A percentile compares a stretch with the other conserved stretches of the same genome.
Conservation (phyloP, 2,888 invertebrate species). For the Heliconius cydno region DNA sequence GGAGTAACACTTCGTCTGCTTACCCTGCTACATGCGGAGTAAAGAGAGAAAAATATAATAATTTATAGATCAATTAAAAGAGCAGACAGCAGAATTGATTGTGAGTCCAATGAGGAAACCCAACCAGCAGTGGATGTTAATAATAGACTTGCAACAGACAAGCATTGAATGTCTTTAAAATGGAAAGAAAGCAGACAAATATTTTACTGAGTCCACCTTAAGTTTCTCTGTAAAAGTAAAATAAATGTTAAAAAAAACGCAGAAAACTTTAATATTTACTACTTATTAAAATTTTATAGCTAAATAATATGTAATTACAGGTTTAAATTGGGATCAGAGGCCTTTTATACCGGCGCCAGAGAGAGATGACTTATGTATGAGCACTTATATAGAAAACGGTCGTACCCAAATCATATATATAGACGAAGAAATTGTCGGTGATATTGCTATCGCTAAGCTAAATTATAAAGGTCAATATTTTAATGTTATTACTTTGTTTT, state of each 20-base stretch:
- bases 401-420: slow-evolving; percentile 83
- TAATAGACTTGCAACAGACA: too few relatives aligned
- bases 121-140: too few relatives aligned
- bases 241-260: too few relatives aligned
- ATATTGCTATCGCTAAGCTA: slow-evolving; percentile 71
- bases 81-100: too few relatives aligned
- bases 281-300: not conserved
- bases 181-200: too few relatives aligned
- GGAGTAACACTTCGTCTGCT: not conserved
- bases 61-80: too few relatives aligned
- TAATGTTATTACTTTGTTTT: not conserved
- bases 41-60: not conserved
- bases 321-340: slow-evolving; percentile 61
- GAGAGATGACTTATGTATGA: slow-evolving; percentile 71
- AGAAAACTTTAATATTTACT: too few relatives aligned
- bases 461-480: slow-evolving; percentile 71
- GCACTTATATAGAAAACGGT: slow-evolving; percentile 70
- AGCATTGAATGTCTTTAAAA: too few relatives aligned
- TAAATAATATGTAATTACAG: slow-evolving; percentile 48
- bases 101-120: too few relatives aligned
- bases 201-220: too few relatives aligned
- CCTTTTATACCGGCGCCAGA: slow-evolving; percentile 66
- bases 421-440: slow-evolving; percentile 74
- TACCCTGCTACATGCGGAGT: not conserved
- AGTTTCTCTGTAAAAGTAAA: too few relatives aligned